Evolutionary conservation across 2,888 invertebrate genomes (phyloP).

Genomic region (Tubulanus polymorphus): DNA sequence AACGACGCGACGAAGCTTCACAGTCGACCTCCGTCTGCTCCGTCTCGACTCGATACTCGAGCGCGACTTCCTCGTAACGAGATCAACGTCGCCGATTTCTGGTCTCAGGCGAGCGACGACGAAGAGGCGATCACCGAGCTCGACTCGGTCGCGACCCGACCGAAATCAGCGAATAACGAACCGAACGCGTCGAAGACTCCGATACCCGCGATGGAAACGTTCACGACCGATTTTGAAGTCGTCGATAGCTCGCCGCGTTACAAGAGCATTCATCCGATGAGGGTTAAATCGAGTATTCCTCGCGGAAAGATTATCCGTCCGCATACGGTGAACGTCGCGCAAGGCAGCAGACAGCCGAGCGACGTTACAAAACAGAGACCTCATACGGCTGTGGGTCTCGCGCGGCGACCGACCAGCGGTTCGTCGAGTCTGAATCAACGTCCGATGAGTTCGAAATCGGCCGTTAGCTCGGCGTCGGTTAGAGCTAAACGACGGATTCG

Average conservation of each 20-base stretch:
- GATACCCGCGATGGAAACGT: conserved; percentile 26
- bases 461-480: conserved; percentile 23
- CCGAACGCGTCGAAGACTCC: conserved; percentile 18
- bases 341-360: not conserved
- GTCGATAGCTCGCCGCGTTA: not conserved
- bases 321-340: conserved; percentile 15
- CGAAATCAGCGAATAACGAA: not conserved
- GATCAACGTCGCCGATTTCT: conserved; percentile 29
- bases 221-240: conserved; percentile 26
- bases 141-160: not conserved
- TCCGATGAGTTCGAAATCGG: conserved; percentile 22
- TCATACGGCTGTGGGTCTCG: conserved; percentile 9
- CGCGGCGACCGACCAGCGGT: conserved; percentile 3
- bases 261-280: conserved; percentile 28
- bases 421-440: conserved; percentile 23
- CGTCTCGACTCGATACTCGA: conserved; percentile 44
- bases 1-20: conserved; percentile 22
- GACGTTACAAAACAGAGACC: conserved; percentile 7
- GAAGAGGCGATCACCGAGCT: conserved; percentile 22
- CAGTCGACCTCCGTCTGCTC: conserved; percentile 43
- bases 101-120: conserved; percentile 18
- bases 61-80: conserved; percentile 39
- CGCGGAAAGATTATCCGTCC: conserved; percentile 39
- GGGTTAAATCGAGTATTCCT: conserved; percentile 37
- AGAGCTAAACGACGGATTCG: conserved; percentile 23